A percentile compares a stretch with the other conserved stretches of the same genome.
Evolutionary conservation across 2,888 invertebrate species (phyloP).

Genomic region (Troglohyphantes excavatus): DNA sequence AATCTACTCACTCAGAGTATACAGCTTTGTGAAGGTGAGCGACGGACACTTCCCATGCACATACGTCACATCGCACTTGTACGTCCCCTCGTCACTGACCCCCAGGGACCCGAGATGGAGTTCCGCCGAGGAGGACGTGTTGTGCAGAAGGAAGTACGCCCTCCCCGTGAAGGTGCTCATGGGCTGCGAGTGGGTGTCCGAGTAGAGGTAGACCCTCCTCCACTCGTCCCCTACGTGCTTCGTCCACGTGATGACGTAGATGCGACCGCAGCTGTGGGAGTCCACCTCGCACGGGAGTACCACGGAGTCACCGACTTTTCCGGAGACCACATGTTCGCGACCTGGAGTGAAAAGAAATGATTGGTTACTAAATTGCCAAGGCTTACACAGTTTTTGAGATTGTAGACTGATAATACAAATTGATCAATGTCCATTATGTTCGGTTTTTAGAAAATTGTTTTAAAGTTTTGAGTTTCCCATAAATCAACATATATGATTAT

Average conservation of each 20-base stretch:
- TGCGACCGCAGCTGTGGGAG: conserved; percentile 87
- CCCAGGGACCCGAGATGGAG: conserved; percentile 65
- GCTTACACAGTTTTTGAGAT: too few relatives aligned
- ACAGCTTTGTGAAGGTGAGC: conserved; percentile 80
- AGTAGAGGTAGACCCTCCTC: conserved; percentile 80
- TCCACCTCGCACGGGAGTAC: conserved; percentile 88
- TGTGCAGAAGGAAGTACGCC: conserved; percentile 69
- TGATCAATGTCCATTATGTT: too few relatives aligned
- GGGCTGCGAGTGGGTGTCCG: conserved; percentile 79
- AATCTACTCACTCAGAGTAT: conserved; percentile 75
- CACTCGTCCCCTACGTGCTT: conserved; percentile 79
- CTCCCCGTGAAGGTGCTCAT: conserved; percentile 73
- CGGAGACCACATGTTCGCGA: conserved; percentile 75
- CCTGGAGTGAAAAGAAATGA: background rate
- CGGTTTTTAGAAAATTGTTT: too few relatives aligned
- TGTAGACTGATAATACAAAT: too few relatives aligned
- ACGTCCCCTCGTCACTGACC: conserved; percentile 86
- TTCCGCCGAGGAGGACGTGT: conserved; percentile 73
- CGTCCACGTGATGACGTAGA: conserved; percentile 91
- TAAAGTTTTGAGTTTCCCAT: too few relatives aligned
- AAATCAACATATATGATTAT: too few relatives aligned
- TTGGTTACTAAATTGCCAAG: background rate
- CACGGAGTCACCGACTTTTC: conserved; percentile 82
- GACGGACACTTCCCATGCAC: conserved; percentile 80
- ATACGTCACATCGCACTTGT: conserved; percentile 87